Evolutionary conservation across 2,797 vertebrate species (phyloP).

Genomic region (Chiroxiphia lanceolata): DNA sequence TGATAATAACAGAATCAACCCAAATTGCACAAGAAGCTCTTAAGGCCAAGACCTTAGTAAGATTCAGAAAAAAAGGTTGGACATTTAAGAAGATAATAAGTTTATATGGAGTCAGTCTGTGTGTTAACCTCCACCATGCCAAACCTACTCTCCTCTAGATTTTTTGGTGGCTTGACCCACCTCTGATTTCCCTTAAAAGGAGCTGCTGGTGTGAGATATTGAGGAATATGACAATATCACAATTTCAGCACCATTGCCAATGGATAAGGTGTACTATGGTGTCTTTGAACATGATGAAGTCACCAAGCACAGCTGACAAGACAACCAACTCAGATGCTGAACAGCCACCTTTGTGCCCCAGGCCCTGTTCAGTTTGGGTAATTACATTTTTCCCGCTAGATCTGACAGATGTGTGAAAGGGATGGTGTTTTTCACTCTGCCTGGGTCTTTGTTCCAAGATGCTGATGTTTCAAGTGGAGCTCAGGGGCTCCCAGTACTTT

Average conservation of each 20-base stretch:
- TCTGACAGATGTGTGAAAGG: neutral
- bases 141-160: neutral
- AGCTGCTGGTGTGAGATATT: neutral
- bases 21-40: constrained; percentile 22
- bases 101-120: neutral
- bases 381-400: neutral
- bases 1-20: constrained; percentile 46
- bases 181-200: neutral
- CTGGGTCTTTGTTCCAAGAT: neutral
- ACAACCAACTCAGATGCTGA: neutral
- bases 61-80: neutral
- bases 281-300: neutral
- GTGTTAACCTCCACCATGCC: neutral
- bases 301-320: neutral
- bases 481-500: neutral
- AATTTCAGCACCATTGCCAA: neutral
- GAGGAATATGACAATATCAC: neutral
- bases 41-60: constrained; percentile 4
- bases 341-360: neutral
- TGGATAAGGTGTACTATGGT: neutral
- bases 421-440: neutral
- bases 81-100: neutral
- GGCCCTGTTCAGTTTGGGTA: neutral
- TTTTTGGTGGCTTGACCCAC: neutral
- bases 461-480: neutral